Base-by-base conservation (phyloP, 2,888 invertebrate species). In the Hermaeophaga mercurialis region DNA sequence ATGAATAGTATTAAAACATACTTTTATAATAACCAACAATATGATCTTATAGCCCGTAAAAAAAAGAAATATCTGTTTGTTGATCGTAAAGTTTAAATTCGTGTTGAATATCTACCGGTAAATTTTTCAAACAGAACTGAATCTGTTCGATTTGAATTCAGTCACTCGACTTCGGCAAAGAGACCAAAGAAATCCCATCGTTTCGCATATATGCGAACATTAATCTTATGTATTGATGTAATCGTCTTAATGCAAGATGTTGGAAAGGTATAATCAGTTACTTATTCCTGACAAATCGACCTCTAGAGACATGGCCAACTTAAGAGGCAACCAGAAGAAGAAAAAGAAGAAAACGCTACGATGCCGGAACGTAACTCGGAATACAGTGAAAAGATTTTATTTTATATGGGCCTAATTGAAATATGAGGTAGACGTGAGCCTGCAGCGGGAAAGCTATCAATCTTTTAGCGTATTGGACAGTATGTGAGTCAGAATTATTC, bases 191-290 rank as follows among this genome's bases (percentile, higher is more conserved):
- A n/a, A n/a, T n/a, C n/a, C 65, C 56, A 58, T 55, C 70, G 66
- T 70, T 71, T 66, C 66, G 62, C 60, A 64, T 69, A 71, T 69
- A 70, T 70, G 66, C 67, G 59, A 48, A 65, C 71, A 74, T 73
- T 71, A 73, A 74, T 74, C 73, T 73, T 71, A 63, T 66, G 69
- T 70, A 73, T 71, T 73, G 74, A 74, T 73, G 72, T 71, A 74
- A 74, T 74, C 73, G 70, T 66, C 67, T 72, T 74, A 73, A 74
- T 73, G 74, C 70, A 69, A 64, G 68, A 63, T 63, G 64, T 44
- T 55, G 55, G 55, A 43, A 50, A 64, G 69, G 69, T 52, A 71
- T 66, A 71, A 73, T 70, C 72, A 70, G 70, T 71, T 71, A 71
- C 71, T 70, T 70, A 68, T 65, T 62, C 65, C 66, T 71, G 71